Conservation (phyloP, 2,113 vertebrate genomes). For the Tenebrosternarchus preto region DNA sequence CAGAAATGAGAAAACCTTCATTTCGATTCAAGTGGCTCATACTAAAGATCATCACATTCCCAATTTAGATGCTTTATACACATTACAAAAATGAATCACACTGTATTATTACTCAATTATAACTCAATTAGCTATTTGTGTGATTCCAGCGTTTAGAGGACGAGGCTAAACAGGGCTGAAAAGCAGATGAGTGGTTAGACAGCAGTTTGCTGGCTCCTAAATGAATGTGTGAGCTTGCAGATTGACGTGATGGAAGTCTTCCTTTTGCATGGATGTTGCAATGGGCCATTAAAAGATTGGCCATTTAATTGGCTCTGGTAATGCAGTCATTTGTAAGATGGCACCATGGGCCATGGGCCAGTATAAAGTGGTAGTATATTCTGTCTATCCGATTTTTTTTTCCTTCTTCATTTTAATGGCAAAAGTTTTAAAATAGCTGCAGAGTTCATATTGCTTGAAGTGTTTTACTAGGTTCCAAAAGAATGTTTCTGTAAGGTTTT, state of each 20-base stretch:
- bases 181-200: conserved; percentile 50
- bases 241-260: conserved; percentile 58
- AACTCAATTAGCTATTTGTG: conserved; percentile 54
- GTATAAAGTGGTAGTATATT: conserved; percentile 52
- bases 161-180: conserved; percentile 48
- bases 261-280: conserved; percentile 59
- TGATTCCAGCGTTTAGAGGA: conserved; percentile 43
- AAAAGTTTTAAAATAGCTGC: conserved; percentile 37
- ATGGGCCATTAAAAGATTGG: conserved; percentile 63
- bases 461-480: not conserved
- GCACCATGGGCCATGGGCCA: conserved; percentile 60
- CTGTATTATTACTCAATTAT: conserved; percentile 51
- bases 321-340: conserved; percentile 66
- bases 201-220: conserved; percentile 55
- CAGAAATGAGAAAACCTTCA: conserved; percentile 38
- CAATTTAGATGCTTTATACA: conserved; percentile 21
- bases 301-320: conserved; percentile 67
- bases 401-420: conserved; percentile 21
- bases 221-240: conserved; percentile 57
- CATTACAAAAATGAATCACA: conserved; percentile 46
- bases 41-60: conserved; percentile 35
- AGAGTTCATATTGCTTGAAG: not conserved
- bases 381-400: not conserved
- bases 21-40: conserved; percentile 30
- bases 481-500: not conserved